A percentile compares a stretch with the other conserved stretches of the same genome.
phyloP scores from a whole-genome alignment of 2,888 invertebrate species.

The Beris morrisii region DNA sequence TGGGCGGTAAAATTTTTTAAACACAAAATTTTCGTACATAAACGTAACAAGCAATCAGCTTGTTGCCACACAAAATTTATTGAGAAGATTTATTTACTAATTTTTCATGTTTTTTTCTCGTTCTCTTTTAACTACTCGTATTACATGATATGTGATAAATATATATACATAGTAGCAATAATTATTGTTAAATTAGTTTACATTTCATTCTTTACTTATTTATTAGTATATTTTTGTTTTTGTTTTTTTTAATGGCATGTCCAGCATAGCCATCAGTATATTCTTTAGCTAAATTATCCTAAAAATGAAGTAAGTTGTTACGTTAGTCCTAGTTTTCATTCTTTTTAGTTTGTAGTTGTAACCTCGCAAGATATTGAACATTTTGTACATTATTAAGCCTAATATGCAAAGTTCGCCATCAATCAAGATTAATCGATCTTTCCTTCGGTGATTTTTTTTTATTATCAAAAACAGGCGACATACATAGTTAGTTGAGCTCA shows the following conservation, averaged over 20 bases:
- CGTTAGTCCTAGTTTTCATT: constrained; percentile 18
- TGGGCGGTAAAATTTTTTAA: no score
- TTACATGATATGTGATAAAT: constrained; percentile 31
- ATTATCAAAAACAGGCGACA: constrained; percentile 1
- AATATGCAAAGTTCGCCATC: neutral
- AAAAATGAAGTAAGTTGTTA: constrained; percentile 21
- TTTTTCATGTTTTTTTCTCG: constrained; percentile 6
- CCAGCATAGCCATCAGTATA: constrained; percentile 35
- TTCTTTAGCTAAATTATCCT: constrained; percentile 18
- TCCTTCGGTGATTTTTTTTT: neutral
- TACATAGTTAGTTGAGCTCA: neutral
- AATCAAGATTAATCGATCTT: neutral
- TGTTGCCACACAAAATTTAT: constrained; percentile 17
- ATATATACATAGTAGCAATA: constrained; percentile 29
- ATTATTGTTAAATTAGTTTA: neutral
- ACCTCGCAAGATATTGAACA: constrained; percentile 14
- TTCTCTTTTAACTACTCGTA: constrained; percentile 23
- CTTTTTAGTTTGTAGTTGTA: constrained; percentile 1
- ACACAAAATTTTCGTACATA: neutral
- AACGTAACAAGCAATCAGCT: constrained; percentile 18
- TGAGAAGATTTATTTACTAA: constrained; percentile 18
- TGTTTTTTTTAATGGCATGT: constrained; percentile 32
- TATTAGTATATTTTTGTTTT: constrained; percentile 16
- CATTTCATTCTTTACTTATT: no score
- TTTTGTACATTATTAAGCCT: neutral